phyloP scores from a whole-genome alignment of 2,888 invertebrate species.

The Incurvaria masculella region DNA sequence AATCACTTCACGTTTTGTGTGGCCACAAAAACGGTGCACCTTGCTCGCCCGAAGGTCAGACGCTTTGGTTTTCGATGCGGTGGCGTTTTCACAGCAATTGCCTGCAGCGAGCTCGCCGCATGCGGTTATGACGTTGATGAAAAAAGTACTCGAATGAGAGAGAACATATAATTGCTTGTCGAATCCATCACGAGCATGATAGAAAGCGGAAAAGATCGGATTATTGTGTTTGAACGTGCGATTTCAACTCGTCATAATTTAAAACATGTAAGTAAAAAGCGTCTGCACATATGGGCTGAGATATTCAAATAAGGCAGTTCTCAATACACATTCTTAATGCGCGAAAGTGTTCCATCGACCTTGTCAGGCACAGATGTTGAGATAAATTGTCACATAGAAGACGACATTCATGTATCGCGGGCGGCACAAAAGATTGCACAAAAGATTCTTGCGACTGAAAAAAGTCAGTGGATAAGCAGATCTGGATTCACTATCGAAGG shows the following conservation, averaged over 20 bases:
- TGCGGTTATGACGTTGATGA: background rate
- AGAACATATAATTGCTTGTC: no score
- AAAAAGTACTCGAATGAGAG: no score
- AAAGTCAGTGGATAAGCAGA: background rate
- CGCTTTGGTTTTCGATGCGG: conserved; percentile 4
- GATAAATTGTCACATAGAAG: background rate
- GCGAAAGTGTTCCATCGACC: background rate
- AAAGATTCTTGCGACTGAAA: background rate
- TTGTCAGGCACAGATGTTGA: background rate
- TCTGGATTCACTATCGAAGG: background rate
- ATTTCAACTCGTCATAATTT: no score
- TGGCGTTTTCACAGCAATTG: background rate
- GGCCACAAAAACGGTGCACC: conserved; percentile 47
- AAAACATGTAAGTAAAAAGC: no score
- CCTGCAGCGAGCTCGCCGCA: background rate
- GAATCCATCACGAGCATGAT: no score
- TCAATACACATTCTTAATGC: no score
- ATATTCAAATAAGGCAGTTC: no score
- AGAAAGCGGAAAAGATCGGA: no score
- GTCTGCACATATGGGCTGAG: no score
- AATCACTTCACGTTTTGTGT: conserved; percentile 37
- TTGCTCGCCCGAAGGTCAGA: conserved; percentile 35
- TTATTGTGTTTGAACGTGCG: no score
- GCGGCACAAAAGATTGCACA: background rate
- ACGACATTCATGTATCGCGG: background rate